A percentile compares a stretch with the other conserved stretches of the same genome.
Evolutionary conservation across 1,140 invertebrate genomes (phyloP).

Genomic region (Platorchestia sp.): DNA sequence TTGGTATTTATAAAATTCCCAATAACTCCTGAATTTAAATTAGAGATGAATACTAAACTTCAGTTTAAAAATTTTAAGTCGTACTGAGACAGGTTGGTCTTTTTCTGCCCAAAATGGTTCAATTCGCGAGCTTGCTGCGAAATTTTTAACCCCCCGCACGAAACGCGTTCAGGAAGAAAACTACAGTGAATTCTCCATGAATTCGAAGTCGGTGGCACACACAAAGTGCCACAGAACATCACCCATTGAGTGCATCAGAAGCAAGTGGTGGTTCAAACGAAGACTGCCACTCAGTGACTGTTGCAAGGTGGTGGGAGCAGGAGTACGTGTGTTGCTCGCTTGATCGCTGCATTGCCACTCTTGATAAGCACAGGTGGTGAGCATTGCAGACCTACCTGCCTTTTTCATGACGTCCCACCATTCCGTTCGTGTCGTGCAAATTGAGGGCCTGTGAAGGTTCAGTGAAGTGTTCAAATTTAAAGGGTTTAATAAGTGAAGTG

Average conservation of each 20-base stretch:
- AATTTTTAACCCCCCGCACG: too few species aligned
- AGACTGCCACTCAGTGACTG: not conserved
- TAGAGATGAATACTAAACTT: too few species aligned
- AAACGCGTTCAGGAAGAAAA: not conserved
- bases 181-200: not conserved
- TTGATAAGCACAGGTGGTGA: conserved; percentile 18
- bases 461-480: not conserved
- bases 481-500: conserved; percentile 20
- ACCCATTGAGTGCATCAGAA: not conserved
- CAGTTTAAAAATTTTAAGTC: too few species aligned
- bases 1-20: too few species aligned
- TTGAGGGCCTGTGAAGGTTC: not conserved
- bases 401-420: not conserved
- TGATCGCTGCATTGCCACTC: conserved; percentile 9
- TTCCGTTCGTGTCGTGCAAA: not conserved
- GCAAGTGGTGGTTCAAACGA: not conserved
- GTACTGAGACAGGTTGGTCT: too few species aligned
- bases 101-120: too few species aligned
- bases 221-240: not conserved
- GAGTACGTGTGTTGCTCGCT: not conserved
- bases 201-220: not conserved
- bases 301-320: not conserved
- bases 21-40: too few species aligned
- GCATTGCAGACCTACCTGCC: not conserved
- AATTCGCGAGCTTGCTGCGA: too few species aligned